Evolutionary conservation across 2,888 invertebrate genomes (phyloP), one percentile per base, ranked within the genome.

Genomic region (Tribolium freemani): DNA sequence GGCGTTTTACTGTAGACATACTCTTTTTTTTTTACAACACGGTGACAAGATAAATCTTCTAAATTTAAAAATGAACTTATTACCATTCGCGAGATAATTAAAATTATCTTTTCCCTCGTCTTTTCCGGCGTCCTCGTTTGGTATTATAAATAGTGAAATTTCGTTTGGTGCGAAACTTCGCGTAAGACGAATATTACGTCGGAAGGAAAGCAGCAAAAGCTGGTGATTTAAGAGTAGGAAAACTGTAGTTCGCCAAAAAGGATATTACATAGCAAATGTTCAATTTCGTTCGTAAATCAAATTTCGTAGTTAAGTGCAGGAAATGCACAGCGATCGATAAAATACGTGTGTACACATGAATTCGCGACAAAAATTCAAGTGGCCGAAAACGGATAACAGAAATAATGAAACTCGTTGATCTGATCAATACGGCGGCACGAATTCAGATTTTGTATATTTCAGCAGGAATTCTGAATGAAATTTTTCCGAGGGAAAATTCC

Each of bases 281-380:
- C 76, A 74, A 76, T 76, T 74, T 73, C 72, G 71, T 60, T 66
- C 67, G 69, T 71, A 76, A 76, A 76, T 76, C 76, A 75, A 73
- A 76, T 76, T 76, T 72, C 63, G 48, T 44, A 31, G 46, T 50
- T 10, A 53, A 60, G 54, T 11, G 54, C 38, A 68, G 67, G 68
- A 71, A 71, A 60, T 51, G 45, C 46, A 20, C 68, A 57, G 5
- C 45, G 50, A 13, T 69, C 69, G 60, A 69, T 69, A 51, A 26
- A 10, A 31, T 31, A 68, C 58, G 16, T 16, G 16, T 16, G 16
- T 16, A 16, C 16, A 16, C 16, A 16, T 50, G 58, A 67, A 48
- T 67, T 48, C 38, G 20, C 26, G 30, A 30, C 20, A 48, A 31
- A 68, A 50, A 63, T 48, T 5, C 21, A 60, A 60, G 58, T 58